Base-by-base conservation (phyloP, 2,888 invertebrate species). In the Colostygia pectinataria region DNA sequence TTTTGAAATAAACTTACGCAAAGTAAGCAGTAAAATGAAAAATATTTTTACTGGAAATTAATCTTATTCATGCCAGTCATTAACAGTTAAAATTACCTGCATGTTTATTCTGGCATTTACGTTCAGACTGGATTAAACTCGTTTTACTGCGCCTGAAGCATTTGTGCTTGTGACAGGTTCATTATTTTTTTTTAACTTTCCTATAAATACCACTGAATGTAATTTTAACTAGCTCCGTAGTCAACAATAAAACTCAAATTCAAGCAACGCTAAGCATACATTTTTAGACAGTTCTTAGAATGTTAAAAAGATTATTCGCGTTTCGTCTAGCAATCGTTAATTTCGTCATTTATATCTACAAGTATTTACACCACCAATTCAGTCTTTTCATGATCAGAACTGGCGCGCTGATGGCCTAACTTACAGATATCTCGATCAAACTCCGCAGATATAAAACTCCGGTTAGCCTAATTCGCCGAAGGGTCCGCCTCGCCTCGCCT, bases 401-500 rank as follows among this genome's bases (percentile, higher is more conserved):
- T 0, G 6, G 9, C 13, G 8, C 10, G 7, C 28, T 27, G 18
- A 12, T 40, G 29, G 23, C 14, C 25, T 25, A 10, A 8, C 14
- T 33, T 18, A 25, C 20, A 12, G 12, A 29, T 29, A 38, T 9
- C 28, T 2, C 10, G 13, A 12, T 2, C 25, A 8, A 40, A 15
- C 9, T 13, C 34, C 13, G 14, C 28, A 14, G 13, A 34, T 33
- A 24, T 28, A 2, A 39, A 33, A 39, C 33, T 8, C 10, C 15
- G 9, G 7, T 15, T 33, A 18, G 4, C 33, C 18, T 12, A 9
- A 20, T 29, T 24, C 29, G 18, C n/a, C 29, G 15, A 15, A 34
- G 40, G 50, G 23, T 34, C 27, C 12, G n/a, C n/a, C 32, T 15
- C 32, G 20, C 10, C 20, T 33, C 20, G 46, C 41, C 42, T 47